These are phyloP conservation scores for Microctonus brassicae DNA, from an alignment of 2,888 invertebrate genomes.

Conservation along the genomic window DNA sequence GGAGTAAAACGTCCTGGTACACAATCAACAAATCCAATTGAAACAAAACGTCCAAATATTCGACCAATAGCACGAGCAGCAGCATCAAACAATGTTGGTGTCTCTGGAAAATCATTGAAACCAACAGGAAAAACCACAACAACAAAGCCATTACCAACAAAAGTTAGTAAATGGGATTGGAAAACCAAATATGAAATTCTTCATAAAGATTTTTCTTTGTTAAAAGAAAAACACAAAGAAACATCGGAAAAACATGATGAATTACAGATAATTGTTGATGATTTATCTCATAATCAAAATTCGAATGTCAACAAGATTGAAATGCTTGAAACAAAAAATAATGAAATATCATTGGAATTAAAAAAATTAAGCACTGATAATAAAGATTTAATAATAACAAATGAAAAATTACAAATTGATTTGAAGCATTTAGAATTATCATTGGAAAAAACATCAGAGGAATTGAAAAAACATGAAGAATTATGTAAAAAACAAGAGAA, in stretches of 20 bases:
- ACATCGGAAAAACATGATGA: slow-evolving; percentile 61
- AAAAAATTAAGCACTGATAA: slow-evolving; percentile 72
- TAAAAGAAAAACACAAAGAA: slow-evolving; percentile 78
- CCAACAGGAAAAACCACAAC: slow-evolving; percentile 60
- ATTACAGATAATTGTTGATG: slow-evolving; percentile 49
- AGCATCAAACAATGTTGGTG: slow-evolving; percentile 4
- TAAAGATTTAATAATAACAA: slow-evolving; percentile 71
- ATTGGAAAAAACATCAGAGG: slow-evolving; percentile 51
- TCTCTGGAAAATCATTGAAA: slow-evolving; percentile 50
- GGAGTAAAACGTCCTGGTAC: slow-evolving; percentile 56
- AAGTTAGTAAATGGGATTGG: slow-evolving; percentile 63
- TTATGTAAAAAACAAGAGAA: slow-evolving; percentile 70
- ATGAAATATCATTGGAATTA: slow-evolving; percentile 75
- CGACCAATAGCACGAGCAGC: slow-evolving; percentile 43
- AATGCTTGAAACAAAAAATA: slow-evolving; percentile 48
- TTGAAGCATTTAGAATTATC: slow-evolving; percentile 71
- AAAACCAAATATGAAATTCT: slow-evolving; percentile 61
- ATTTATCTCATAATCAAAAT: slow-evolving; percentile 48
- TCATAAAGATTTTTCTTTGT: slow-evolving; percentile 73
- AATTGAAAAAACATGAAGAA: slow-evolving; percentile 70
- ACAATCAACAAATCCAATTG: slow-evolving; percentile 35
- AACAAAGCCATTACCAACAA: slow-evolving; percentile 41
- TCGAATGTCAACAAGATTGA: slow-evolving; percentile 49
- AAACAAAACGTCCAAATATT: slow-evolving; percentile 54
- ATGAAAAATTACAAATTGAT: slow-evolving; percentile 45